Percentiles rank a stretch among this genome's conserved stretches.
Conservation (phyloP, 2,888 invertebrate species). For the Conops quadrifasciatus region DNA sequence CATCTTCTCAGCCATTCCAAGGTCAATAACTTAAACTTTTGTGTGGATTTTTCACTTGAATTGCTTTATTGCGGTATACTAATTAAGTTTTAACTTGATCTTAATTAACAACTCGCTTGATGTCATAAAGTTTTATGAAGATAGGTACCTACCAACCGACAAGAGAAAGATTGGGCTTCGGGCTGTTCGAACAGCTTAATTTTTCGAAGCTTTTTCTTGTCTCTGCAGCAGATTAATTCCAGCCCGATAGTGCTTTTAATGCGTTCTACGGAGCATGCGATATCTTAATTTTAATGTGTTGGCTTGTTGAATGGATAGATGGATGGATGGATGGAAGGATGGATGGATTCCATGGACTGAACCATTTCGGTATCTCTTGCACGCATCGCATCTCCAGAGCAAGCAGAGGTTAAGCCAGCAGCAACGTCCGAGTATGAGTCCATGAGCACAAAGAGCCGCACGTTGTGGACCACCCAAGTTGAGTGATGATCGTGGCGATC, state of each 20-base stretch:
- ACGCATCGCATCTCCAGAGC: neutral
- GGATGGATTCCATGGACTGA: no score
- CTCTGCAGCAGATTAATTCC: neutral
- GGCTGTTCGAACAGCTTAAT: neutral
- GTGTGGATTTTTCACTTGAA: no score
- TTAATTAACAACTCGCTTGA: no score
- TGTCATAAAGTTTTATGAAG: no score
- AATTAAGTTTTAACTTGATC: no score
- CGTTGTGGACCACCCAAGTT: no score
- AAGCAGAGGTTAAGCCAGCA: neutral
- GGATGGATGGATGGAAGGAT: no score
- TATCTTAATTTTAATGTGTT: slow-evolving; percentile 14
- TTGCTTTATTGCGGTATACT: no score
- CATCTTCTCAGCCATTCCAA: no score
- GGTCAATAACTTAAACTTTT: no score
- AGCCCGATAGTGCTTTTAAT: neutral
- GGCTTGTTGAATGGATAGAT: neutral
- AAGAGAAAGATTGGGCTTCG: no score
- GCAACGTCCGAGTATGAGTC: slow-evolving; percentile 13
- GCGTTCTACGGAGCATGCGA: neutral
- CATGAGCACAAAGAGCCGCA: neutral
- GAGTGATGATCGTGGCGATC: neutral
- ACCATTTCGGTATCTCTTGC: neutral
- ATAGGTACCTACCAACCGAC: no score
- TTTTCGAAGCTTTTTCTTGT: neutral